Conservation (phyloP, 2,797 vertebrate genomes). For the Chromobotia macracanthus region DNA sequence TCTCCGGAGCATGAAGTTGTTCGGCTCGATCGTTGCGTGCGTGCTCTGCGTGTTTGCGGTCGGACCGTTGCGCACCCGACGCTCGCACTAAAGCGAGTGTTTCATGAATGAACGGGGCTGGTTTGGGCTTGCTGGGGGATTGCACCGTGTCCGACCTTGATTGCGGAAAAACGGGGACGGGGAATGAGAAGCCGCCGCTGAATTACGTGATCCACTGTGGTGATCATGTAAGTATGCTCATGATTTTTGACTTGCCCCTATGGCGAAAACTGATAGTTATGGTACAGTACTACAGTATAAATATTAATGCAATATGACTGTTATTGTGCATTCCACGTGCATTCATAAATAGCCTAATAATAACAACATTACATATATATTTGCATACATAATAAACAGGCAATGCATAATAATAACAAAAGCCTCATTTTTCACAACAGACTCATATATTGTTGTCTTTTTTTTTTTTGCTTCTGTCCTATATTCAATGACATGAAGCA, state of each 20-base stretch:
- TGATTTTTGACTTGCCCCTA: constrained; percentile 8
- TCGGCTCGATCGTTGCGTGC: constrained; percentile 43
- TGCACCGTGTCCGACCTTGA: constrained; percentile 63
- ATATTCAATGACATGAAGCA: constrained; percentile 58
- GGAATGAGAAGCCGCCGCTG: constrained; percentile 72
- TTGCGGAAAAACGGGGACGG: constrained; percentile 78
- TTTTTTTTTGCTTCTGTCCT: constrained; percentile 50
- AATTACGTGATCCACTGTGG: constrained; percentile 71
- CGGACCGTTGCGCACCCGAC: constrained; percentile 56
- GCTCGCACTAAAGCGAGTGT: too few species aligned
- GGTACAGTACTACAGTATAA: not conserved
- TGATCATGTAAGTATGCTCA: constrained; percentile 76
- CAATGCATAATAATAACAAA: too few species aligned
- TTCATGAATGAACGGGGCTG: constrained; percentile 75
- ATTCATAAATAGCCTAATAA: not conserved
- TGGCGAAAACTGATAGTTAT: not conserved
- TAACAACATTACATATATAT: not conserved
- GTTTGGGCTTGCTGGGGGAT: constrained; percentile 3
- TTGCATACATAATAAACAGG: too few species aligned
- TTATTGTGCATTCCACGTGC: not conserved
- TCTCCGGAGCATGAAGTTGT: not conserved
- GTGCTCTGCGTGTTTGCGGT: constrained; percentile 58
- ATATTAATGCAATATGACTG: not conserved
- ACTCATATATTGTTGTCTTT: too few species aligned
- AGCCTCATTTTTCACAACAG: too few species aligned